Percentiles rank a stretch among this genome's conserved stretches.
phyloP scores from a whole-genome alignment of 2,113 vertebrate genomes.

The Cephalopholis sonnerati region DNA sequence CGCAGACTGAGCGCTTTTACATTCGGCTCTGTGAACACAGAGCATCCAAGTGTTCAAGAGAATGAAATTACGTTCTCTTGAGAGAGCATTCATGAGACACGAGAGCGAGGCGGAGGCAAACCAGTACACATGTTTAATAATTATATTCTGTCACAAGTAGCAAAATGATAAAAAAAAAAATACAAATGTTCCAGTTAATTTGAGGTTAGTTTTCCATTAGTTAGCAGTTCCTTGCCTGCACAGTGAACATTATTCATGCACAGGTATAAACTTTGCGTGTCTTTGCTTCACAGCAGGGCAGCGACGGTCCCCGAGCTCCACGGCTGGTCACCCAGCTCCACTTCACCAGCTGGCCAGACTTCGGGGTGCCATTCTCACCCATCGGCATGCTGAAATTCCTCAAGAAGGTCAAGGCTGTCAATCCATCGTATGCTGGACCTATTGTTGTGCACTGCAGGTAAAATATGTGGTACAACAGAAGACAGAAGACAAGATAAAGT shows the following conservation, averaged over 20 bases:
- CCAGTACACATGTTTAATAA: slow-evolving; percentile 49
- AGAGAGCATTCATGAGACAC: slow-evolving; percentile 33
- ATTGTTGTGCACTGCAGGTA: slow-evolving; percentile 98
- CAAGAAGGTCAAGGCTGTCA: slow-evolving; percentile 94
- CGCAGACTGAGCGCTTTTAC: slow-evolving; percentile 55
- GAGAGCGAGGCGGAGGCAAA: slow-evolving; percentile 23
- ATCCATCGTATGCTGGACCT: slow-evolving; percentile 91
- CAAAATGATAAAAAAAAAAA: slow-evolving; percentile 19
- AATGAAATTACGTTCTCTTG: slow-evolving; percentile 45
- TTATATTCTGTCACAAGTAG: slow-evolving; percentile 43
- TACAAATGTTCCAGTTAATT: slow-evolving; percentile 3
- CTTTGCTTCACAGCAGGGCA: slow-evolving; percentile 85
- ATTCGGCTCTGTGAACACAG: slow-evolving; percentile 56
- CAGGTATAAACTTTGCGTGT: slow-evolving; percentile 25
- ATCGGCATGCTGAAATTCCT: slow-evolving; percentile 99
- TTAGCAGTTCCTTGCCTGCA: slow-evolving; percentile 1
- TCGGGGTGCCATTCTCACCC: slow-evolving; percentile 97
- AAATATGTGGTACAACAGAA: slow-evolving; percentile 5
- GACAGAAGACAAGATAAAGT: not conserved
- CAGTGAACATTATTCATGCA: slow-evolving; percentile 6
- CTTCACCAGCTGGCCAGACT: slow-evolving; percentile 99
- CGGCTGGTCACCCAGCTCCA: slow-evolving; percentile 95
- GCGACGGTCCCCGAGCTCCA: slow-evolving; percentile 89
- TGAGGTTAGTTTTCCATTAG: not conserved
- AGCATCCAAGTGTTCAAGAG: slow-evolving; percentile 58